Percentiles rank a stretch among this genome's conserved stretches.
Evolutionary conservation across 1,140 invertebrate genomes (phyloP).

Genomic region (Diuraphis noxia): DNA sequence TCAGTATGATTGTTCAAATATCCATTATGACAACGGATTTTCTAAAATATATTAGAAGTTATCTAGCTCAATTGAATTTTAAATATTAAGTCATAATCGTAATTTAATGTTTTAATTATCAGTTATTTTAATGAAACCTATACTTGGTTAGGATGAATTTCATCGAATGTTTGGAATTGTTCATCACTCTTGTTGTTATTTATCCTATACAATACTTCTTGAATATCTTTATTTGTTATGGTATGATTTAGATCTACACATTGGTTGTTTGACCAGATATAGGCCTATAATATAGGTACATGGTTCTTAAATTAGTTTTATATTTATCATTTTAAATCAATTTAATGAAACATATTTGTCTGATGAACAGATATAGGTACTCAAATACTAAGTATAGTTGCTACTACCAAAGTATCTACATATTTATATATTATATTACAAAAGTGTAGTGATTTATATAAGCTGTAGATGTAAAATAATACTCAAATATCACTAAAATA

Average conservation of each 20-base stretch:
- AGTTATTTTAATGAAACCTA: background rate
- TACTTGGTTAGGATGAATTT: constrained; percentile 1
- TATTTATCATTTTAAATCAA: background rate
- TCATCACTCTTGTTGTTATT: background rate
- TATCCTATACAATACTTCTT: constrained; percentile 13
- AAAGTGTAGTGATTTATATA: background rate
- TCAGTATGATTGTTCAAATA: background rate
- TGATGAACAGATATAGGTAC: background rate
- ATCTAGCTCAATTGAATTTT: background rate
- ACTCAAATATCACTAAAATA: background rate
- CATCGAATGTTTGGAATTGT: background rate
- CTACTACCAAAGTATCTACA: background rate
- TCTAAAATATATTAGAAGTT: background rate
- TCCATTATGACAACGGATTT: constrained; percentile 31
- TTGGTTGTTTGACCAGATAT: background rate
- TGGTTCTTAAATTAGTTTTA: background rate
- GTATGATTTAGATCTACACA: constrained; percentile 3
- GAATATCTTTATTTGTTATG: background rate
- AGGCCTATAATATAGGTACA: background rate
- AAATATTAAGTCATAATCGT: background rate
- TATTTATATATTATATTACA: background rate
- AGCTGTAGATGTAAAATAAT: background rate
- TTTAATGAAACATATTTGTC: background rate
- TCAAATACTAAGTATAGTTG: background rate
- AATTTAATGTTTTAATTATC: background rate